Conservation (phyloP, 2,113 vertebrate species). For the Apistogramma diplotaenia region DNA sequence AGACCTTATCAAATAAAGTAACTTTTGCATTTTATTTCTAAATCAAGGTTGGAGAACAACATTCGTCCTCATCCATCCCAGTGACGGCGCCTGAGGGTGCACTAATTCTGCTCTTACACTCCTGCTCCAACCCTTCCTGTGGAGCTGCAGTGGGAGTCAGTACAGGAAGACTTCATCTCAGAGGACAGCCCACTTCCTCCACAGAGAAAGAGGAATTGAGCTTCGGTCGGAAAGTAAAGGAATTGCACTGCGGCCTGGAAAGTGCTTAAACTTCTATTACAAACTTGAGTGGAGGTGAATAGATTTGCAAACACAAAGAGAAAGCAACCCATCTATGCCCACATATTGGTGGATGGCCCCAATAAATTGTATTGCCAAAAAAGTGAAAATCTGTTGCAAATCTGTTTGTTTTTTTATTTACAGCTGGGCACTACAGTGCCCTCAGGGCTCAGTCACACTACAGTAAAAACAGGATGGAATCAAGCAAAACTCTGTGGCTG, state of each 20-base stretch:
- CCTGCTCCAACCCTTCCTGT: constrained; percentile 58
- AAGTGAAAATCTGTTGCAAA: too few species aligned
- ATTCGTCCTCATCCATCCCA: constrained; percentile 22
- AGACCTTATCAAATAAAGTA: neutral
- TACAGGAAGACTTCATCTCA: constrained; percentile 58
- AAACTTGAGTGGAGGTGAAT: neutral
- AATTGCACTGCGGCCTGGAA: neutral
- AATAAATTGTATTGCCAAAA: too few species aligned
- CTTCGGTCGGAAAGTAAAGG: neutral
- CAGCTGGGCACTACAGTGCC: neutral
- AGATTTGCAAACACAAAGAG: neutral
- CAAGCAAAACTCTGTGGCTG: too few species aligned
- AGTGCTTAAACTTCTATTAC: neutral
- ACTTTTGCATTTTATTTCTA: neutral
- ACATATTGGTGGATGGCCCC: neutral
- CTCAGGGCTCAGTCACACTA: neutral
- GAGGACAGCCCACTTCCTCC: constrained; percentile 52
- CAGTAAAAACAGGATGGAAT: too few species aligned
- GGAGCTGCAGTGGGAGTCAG: constrained; percentile 51
- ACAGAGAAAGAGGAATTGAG: constrained; percentile 29
- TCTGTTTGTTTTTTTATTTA: too few species aligned
- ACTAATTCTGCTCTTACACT: constrained; percentile 47
- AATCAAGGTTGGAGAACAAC: neutral
- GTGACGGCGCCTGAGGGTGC: constrained; percentile 54
- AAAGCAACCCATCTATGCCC: neutral